Evolutionary conservation across 2,113 vertebrate species (phyloP), one percentile per base, ranked within the genome.

Genomic region (Aspidoscelis tigris): DNA sequence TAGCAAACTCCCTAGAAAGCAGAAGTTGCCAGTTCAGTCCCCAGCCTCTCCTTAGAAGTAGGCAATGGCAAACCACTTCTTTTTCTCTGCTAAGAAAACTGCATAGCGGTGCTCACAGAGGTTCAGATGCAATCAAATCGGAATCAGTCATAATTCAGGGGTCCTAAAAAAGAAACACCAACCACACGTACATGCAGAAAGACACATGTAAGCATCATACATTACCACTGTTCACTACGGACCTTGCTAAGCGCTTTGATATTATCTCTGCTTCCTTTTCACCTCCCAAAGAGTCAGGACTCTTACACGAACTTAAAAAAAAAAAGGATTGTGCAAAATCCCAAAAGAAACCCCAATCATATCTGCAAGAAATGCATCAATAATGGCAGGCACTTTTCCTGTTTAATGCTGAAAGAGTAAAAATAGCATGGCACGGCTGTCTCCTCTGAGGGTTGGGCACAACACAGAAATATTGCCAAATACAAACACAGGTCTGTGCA

Each of bases 341-440:
- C 3, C 44, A 1, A 39, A 44, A 55, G 41, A 65, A 76, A 5
- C 10, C 74, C 20, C 39, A 22, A 53, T 65, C 0, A 68, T 68
- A 21, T 77, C 33, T 76, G 75, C 26, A 55, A 39, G 3, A 18
- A 65, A 43, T 64, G 41, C 55, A 43, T 43, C 21, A 64, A 14
- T 41, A 26, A 41, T 41, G 22, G 18, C 82, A 44, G 47, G 4
- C 39, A 33, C 21, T 7, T 9, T 55, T 39, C 16, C 10, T 39
- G 65, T 10, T 79, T 79, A 50, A 53, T 0, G 0, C 16, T 79
- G 20, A 78, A 80, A 77, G 14, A 76, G 1, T 7, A 73, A 72
- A 4, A 2, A 44, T n/a, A 70, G 6, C 0, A 0, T n/a, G 66
- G 6, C 0, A 0, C 0, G 7, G 6, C 69, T 83, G 26, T 26